These are phyloP conservation scores for Onychorhynchus coronatus DNA, from an alignment of 2,113 vertebrate species.

Conservation along the genomic window DNA sequence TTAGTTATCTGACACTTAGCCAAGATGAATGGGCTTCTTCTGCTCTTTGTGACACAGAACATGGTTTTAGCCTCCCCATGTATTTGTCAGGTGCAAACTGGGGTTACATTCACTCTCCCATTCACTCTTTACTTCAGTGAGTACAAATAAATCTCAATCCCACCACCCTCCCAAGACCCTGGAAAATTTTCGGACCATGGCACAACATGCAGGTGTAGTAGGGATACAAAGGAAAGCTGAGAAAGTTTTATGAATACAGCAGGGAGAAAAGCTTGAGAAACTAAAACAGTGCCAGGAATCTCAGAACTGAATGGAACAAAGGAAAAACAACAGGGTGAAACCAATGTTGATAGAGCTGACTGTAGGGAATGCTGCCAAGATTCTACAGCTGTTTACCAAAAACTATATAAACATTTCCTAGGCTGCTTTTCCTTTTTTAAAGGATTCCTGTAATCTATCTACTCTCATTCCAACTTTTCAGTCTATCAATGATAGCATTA, in stretches of 20 bases:
- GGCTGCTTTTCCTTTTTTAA: not conserved
- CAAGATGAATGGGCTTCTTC: not conserved
- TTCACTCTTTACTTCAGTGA: not conserved
- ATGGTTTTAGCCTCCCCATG: fast-evolving
- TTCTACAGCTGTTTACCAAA: not conserved
- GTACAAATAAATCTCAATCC: not conserved
- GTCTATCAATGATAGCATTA: not conserved
- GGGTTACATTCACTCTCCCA: fast-evolving
- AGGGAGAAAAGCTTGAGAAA: not conserved
- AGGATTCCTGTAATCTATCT: not conserved
- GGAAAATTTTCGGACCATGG: not conserved
- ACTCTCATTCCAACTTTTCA: not conserved
- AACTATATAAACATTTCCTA: not conserved
- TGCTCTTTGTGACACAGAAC: not conserved
- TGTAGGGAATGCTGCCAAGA: not conserved
- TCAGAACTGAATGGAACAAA: not conserved
- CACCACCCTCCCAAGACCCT: not conserved
- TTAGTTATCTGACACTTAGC: not conserved
- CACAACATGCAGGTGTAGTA: not conserved
- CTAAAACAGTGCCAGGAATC: not conserved
- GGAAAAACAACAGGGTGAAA: not conserved
- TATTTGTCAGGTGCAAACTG: not conserved
- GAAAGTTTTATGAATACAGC: not conserved
- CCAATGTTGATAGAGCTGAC: not conserved
- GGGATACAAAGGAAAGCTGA: not conserved